phyloP scores from a whole-genome alignment of 2,113 vertebrate species.

The Cyanocitta stelleri region DNA sequence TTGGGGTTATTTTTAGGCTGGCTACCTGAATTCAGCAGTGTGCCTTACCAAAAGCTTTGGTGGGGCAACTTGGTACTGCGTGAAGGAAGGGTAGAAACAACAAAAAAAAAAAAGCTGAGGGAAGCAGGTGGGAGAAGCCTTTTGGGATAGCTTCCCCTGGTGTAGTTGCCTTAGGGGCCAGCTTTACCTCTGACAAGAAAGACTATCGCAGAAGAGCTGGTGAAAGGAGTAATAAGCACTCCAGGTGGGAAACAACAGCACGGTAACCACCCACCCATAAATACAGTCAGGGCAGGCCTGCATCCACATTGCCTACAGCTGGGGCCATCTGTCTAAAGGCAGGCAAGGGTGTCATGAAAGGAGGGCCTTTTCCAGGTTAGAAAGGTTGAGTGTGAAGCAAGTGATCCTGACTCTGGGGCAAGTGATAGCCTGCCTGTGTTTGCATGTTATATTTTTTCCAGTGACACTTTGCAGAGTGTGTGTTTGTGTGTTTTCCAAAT shows the following conservation, averaged over 20 bases:
- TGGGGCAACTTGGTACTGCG: accelerated
- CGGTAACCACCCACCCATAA: not conserved
- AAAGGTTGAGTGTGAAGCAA: not conserved
- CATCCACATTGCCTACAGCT: not conserved
- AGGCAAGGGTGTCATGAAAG: not conserved
- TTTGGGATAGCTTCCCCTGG: not conserved
- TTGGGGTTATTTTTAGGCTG: not conserved
- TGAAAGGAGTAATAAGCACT: not conserved
- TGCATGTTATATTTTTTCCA: constrained; percentile 4
- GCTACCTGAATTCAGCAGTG: not conserved
- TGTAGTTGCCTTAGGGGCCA: not conserved
- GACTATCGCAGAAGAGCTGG: not conserved
- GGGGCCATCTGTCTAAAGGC: not conserved
- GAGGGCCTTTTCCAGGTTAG: not conserved
- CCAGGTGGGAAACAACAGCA: constrained; percentile 1
- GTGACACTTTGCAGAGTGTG: not conserved
- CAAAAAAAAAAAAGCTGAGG: accelerated
- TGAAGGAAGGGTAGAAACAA: not conserved
- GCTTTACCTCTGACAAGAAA: not conserved
- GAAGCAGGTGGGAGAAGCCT: not conserved
- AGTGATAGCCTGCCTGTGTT: not conserved
- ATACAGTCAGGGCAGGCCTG: not conserved
- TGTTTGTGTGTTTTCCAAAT: not conserved
- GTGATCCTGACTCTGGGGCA: not conserved
- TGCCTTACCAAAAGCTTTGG: not conserved